These are phyloP conservation scores for Polypterus senegalus DNA, from an alignment of 2,113 vertebrate genomes.

Conservation along the genomic window DNA sequence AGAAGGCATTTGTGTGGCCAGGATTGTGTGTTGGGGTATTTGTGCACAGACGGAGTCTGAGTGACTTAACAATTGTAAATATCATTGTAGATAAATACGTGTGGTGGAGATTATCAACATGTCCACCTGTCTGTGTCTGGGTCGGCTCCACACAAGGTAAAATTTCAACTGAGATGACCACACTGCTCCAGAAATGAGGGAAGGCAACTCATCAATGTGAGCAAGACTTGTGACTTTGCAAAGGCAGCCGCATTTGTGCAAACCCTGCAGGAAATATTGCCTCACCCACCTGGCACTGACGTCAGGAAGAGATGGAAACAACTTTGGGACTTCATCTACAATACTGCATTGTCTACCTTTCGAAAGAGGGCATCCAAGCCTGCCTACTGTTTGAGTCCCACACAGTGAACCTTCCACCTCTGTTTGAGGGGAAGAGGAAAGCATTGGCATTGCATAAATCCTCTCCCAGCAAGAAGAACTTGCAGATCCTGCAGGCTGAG, in stretches of 20 bases:
- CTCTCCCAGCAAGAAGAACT: background rate
- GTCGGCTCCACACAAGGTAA: too few species aligned
- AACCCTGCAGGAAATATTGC: background rate
- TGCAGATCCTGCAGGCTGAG: background rate
- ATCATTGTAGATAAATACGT: too few species aligned
- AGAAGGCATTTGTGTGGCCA: too few species aligned
- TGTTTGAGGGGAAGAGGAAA: background rate
- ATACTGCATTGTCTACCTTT: background rate
- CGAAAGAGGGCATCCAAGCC: background rate
- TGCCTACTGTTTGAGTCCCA: background rate
- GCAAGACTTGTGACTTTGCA: background rate
- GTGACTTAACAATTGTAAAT: too few species aligned
- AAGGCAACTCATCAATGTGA: background rate
- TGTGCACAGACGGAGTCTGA: too few species aligned
- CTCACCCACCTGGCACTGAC: background rate
- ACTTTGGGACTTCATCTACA: background rate
- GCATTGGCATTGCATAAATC: background rate
- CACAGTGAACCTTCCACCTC: background rate
- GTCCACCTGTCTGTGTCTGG: too few species aligned
- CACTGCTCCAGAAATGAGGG: too few species aligned
- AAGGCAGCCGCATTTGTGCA: background rate
- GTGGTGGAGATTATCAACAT: too few species aligned
- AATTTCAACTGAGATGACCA: too few species aligned
- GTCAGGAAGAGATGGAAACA: background rate
- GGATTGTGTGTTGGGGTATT: too few species aligned